Evolutionary conservation across 2,113 vertebrate species (phyloP).

Genomic region (Pelvicachromis taeniatus): DNA sequence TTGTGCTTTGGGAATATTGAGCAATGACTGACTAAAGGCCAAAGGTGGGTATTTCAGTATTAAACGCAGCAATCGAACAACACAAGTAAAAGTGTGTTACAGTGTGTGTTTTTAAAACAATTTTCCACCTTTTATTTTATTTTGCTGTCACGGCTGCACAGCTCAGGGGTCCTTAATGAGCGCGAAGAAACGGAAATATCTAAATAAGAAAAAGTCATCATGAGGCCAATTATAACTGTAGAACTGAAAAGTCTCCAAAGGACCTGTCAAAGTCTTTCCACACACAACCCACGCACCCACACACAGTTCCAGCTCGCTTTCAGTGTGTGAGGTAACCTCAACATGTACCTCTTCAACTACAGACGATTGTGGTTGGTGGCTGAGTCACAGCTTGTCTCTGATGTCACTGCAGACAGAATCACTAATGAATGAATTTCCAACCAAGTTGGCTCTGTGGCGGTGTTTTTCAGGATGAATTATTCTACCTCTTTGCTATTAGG

Average conservation of each 20-base stretch:
- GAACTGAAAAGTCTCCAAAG: neutral
- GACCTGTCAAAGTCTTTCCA: neutral
- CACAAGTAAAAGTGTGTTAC: neutral
- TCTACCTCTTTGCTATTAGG: neutral
- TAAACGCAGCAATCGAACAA: neutral
- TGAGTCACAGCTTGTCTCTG: slow-evolving; percentile 45
- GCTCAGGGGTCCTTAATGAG: neutral
- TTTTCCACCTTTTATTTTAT: neutral
- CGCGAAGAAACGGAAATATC: neutral
- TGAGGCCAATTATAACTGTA: neutral
- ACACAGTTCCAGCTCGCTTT: neutral
- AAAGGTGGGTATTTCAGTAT: neutral
- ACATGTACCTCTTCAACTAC: slow-evolving; percentile 12
- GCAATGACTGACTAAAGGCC: neutral
- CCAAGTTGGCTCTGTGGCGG: neutral
- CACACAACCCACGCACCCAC: neutral
- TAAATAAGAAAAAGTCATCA: neutral
- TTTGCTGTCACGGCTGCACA: neutral
- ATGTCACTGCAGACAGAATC: slow-evolving; percentile 43
- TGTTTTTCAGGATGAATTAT: neutral
- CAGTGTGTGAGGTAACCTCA: neutral
- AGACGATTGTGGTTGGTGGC: neutral
- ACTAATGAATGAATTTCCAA: slow-evolving; percentile 14
- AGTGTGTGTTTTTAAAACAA: neutral
- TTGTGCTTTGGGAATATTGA: neutral